Evolutionary conservation across 2,888 invertebrate genomes (phyloP).

Genomic region (Clivina fossor): DNA sequence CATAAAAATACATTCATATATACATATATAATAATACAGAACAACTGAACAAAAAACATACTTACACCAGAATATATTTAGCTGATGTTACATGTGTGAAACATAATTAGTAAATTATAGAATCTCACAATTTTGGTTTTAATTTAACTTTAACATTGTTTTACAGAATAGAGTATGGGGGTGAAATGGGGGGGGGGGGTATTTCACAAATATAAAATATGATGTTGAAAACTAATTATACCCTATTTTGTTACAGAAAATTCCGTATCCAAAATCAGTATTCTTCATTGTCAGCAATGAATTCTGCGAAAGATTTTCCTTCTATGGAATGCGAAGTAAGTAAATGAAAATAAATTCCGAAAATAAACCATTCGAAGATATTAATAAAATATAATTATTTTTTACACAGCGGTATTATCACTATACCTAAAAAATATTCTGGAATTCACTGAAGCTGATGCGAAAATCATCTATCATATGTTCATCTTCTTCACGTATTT

Average conservation of each 20-base stretch:
- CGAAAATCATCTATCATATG: slow-evolving; percentile 86
- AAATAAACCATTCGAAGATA: neutral
- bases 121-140: too few relatives aligned
- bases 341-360: slow-evolving; percentile 38
- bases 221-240: too few relatives aligned
- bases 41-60: too few relatives aligned
- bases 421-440: slow-evolving; percentile 84
- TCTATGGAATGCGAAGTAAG: slow-evolving; percentile 96
- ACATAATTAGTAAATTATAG: too few relatives aligned
- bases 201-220: too few relatives aligned
- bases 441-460: slow-evolving; percentile 67
- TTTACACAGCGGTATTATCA: slow-evolving; percentile 81
- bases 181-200: too few relatives aligned
- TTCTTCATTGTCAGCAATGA: slow-evolving; percentile 95
- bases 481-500: slow-evolving; percentile 90
- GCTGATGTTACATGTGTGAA: too few relatives aligned
- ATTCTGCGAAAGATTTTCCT: slow-evolving; percentile 96
- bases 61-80: too few relatives aligned
- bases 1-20: too few relatives aligned
- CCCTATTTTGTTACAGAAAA: slow-evolving; percentile 61
- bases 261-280: slow-evolving; percentile 83
- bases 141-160: too few relatives aligned
- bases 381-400: neutral
- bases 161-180: too few relatives aligned
- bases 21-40: too few relatives aligned